Percentiles rank a stretch among this genome's conserved stretches.
Conservation (phyloP, 2,113 vertebrate genomes). For the Canis aureus region DNA sequence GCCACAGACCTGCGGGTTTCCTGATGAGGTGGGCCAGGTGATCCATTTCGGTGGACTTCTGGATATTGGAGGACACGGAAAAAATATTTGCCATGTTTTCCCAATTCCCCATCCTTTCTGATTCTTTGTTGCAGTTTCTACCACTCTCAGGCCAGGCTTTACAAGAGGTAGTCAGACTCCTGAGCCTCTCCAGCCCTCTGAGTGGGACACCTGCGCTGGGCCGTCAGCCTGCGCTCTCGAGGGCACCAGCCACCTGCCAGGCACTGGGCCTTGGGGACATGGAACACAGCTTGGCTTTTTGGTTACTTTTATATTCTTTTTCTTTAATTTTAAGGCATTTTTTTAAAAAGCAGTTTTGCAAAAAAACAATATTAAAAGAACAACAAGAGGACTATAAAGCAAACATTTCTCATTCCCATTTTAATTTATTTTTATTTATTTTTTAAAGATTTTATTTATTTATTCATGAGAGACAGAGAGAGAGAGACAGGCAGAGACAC, state of each 20-base stretch:
- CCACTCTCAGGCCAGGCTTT: background rate
- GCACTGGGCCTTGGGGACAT: background rate
- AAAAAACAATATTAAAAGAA: background rate
- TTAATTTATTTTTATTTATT: background rate
- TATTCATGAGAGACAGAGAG: too few species aligned
- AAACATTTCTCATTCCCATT: background rate
- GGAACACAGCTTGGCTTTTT: background rate
- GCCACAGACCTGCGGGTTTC: background rate
- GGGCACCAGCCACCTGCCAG: rapidly evolving
- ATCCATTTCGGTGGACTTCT: constrained; percentile 7
- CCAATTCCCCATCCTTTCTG: background rate
- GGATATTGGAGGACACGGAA: background rate
- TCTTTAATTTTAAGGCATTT: background rate
- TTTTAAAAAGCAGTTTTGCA: background rate
- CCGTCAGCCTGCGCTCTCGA: too few species aligned
- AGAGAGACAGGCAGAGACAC: too few species aligned
- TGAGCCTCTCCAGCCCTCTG: background rate
- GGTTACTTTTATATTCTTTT: background rate
- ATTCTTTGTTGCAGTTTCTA: background rate
- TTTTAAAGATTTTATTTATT: too few species aligned
- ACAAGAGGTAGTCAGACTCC: background rate
- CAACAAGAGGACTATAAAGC: background rate
- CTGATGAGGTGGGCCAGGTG: background rate
- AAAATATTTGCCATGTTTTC: background rate
- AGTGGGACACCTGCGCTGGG: too few species aligned